Percentiles rank a stretch among this genome's conserved stretches.
phyloP scores from a whole-genome alignment of 2,797 vertebrate species.

The Australoheros facetus region DNA sequence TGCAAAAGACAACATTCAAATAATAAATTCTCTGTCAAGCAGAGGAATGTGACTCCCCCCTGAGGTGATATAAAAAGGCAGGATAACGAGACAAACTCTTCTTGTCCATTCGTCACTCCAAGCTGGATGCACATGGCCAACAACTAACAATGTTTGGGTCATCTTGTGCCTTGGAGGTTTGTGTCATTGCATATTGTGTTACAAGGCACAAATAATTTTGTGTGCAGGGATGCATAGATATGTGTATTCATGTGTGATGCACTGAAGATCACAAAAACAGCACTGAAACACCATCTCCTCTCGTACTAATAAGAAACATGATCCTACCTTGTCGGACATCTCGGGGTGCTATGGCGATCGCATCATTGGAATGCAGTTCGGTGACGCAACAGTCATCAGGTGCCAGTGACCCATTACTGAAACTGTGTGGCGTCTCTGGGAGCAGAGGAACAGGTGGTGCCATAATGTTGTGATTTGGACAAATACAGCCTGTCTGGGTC shows the following conservation, averaged over 20 bases:
- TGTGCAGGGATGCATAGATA: not conserved
- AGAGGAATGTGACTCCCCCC: slow-evolving; percentile 23
- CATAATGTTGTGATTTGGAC: slow-evolving; percentile 83
- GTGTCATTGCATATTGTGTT: not conserved
- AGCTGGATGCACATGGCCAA: slow-evolving; percentile 9
- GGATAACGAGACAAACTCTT: slow-evolving; percentile 41
- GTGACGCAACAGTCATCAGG: slow-evolving; percentile 89
- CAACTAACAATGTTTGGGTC: not conserved
- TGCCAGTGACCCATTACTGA: slow-evolving; percentile 81
- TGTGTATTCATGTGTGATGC: not conserved
- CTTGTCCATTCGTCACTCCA: not conserved
- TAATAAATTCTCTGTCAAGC: slow-evolving; percentile 61
- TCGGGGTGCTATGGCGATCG: slow-evolving; percentile 87
- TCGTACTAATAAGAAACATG: not conserved
- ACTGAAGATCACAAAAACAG: not conserved
- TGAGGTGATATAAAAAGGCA: slow-evolving; percentile 24
- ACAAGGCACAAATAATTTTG: not conserved
- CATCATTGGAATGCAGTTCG: slow-evolving; percentile 90
- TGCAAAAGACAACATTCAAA: slow-evolving; percentile 52
- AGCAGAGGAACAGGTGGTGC: slow-evolving; percentile 74
- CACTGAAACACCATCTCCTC: not conserved
- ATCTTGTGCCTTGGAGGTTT: not conserved
- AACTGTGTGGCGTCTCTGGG: slow-evolving; percentile 73
- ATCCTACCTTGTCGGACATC: slow-evolving; percentile 91
- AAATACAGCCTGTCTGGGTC: slow-evolving; percentile 93